Evolutionary conservation across 1,140 invertebrate genomes (phyloP), one percentile per base, ranked within the genome.

Genomic region (Zaprionus davidi): DNA sequence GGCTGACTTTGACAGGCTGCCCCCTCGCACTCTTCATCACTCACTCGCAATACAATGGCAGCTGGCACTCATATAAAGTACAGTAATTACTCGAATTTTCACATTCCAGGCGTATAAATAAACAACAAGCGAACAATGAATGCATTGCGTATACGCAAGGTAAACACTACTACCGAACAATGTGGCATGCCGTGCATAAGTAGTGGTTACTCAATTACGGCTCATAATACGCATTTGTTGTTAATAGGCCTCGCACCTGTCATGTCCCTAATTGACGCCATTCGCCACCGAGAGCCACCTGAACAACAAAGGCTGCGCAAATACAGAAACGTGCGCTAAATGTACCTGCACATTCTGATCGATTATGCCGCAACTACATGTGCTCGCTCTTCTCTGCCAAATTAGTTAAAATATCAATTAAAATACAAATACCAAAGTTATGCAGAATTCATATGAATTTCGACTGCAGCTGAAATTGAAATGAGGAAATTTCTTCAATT

Each of bases 21-120:
- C 13, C 15, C 2, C 15, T n/a, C 38, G 1, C 5, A 13, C 38
- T 41, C 38, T 41, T n/a, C 6, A 7, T 41, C 15, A 34, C n/a
- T n/a, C 31, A 11, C n/a, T n/a, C n/a, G 38, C 41, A 44, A 44
- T 28, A 34, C 62, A 53, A 55, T 46, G 51, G 51, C 34, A 66
- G 44, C 58, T 46, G 44, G 57, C 58, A 62, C 46, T 62, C 44
- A n/a, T 34, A 62, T 44, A 60, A 28, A 41, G 26, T 53, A 69
- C 46, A 26, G 66, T 62, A 76, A 71, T 71, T 65, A 55, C 73
- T 53, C 34, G 24, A 56, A 65, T 71, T 64, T 63, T 58, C 60
- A 65, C 60, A 59, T 20, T 53, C 26, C 20, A 31, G 41, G 6
- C 13, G 49, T 22, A 22, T 9, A 26, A 56, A 65, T 13, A 58